These are phyloP conservation scores for Synergus itoensis DNA, from an alignment of 2,888 invertebrate genomes.

Conservation along the genomic window DNA sequence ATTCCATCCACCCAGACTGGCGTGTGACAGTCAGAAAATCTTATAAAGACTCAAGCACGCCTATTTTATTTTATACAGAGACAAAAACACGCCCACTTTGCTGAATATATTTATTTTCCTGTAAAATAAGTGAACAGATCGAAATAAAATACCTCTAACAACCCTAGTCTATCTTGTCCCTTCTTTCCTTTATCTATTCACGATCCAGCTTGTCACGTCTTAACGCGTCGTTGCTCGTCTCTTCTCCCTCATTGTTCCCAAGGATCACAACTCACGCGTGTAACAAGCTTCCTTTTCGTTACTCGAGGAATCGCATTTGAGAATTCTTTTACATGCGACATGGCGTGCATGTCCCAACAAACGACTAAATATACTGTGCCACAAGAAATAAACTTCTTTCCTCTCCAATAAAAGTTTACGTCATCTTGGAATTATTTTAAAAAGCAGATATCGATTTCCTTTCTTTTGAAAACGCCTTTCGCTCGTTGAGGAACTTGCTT, in stretches of 20 bases:
- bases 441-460: neutral
- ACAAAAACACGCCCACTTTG: neutral
- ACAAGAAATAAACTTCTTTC: neutral
- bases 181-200: neutral
- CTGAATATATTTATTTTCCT: neutral
- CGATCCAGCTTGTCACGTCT: constrained; percentile 40
- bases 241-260: constrained; percentile 59
- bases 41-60: too few species aligned
- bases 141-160: neutral
- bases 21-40: too few species aligned
- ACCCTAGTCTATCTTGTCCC: neutral
- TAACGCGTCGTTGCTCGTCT: constrained; percentile 63
- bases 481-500: neutral
- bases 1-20: too few species aligned
- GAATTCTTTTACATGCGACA: constrained; percentile 52
- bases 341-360: neutral
- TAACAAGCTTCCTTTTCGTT: constrained; percentile 63
- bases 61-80: too few species aligned
- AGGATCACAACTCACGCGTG: constrained; percentile 65
- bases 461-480: neutral
- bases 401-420: neutral
- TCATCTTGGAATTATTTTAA: neutral
- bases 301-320: constrained; percentile 54
- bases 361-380: neutral
- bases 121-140: neutral